A percentile compares a stretch with the other conserved stretches of the same genome.
Evolutionary conservation across 2,797 vertebrate genomes (phyloP).

Genomic region (Enoplosus armatus): DNA sequence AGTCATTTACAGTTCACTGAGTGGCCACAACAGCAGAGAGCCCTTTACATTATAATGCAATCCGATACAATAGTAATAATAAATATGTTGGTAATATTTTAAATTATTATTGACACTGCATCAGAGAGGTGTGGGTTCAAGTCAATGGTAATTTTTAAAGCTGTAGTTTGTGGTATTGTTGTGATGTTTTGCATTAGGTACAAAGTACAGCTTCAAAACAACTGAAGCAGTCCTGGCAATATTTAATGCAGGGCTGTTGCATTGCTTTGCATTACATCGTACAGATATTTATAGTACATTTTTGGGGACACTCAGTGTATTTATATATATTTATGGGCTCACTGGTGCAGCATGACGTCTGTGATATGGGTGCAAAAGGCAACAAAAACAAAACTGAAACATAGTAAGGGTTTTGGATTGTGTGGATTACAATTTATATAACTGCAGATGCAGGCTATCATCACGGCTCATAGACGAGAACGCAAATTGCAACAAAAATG

Average conservation of each 20-base stretch:
- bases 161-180: neutral
- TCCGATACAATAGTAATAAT: neutral
- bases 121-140: neutral
- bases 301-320: neutral
- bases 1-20: constrained; percentile 15
- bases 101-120: neutral
- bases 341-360: too few relatives aligned
- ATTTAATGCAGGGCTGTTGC: neutral
- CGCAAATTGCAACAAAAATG: neutral
- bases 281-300: neutral
- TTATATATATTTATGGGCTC: too few relatives aligned
- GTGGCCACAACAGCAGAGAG: constrained; percentile 15
- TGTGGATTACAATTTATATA: neutral
- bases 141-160: neutral
- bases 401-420: neutral
- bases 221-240: neutral
- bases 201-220: neutral
- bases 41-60: constrained; percentile 1
- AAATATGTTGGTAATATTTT: neutral
- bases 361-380: neutral
- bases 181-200: neutral
- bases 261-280: neutral
- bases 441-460: neutral
- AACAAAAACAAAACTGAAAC: neutral
- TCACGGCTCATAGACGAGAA: neutral